Conservation (phyloP, 2,113 vertebrate species). For the Piaya cayana region DNA sequence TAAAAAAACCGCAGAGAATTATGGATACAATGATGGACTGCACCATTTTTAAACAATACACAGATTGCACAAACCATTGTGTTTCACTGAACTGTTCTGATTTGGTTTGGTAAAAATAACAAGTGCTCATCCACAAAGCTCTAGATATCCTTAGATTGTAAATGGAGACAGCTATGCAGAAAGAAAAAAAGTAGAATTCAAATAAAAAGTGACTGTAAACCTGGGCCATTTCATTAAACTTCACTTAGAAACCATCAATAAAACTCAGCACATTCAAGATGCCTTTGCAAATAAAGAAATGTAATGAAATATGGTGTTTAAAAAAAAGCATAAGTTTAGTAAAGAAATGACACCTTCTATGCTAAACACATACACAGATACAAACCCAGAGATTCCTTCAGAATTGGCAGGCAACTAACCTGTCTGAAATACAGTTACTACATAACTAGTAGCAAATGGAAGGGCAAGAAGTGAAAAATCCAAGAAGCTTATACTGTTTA, state of each 20-base stretch:
- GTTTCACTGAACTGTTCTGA: background rate
- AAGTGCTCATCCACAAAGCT: background rate
- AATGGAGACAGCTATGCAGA: background rate
- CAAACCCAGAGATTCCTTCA: background rate
- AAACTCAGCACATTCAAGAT: background rate
- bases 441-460: no score
- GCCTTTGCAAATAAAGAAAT: background rate
- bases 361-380: background rate
- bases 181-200: background rate
- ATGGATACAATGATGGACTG: background rate
- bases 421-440: background rate
- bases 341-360: fast-evolving
- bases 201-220: background rate
- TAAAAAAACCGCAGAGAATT: background rate
- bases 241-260: background rate
- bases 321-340: background rate
- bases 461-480: background rate
- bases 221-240: background rate
- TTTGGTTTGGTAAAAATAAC: background rate
- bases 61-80: background rate
- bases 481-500: background rate
- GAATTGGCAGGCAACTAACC: background rate
- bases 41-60: background rate
- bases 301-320: background rate
- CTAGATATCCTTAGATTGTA: background rate